Conservation (phyloP, 2,888 invertebrate species). For the Diloba caeruleocephala region DNA sequence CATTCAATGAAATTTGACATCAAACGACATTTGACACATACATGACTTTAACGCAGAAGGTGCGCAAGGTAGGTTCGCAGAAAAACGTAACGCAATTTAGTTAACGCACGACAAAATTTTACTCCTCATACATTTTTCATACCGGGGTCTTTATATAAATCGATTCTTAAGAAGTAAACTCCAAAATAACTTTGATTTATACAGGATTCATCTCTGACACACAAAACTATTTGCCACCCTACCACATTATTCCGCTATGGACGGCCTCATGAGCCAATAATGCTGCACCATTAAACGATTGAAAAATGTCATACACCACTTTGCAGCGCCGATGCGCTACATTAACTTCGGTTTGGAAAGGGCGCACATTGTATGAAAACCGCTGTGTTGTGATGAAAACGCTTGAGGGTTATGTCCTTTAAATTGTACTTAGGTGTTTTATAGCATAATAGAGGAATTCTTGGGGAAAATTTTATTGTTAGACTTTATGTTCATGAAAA, state of each 20-base stretch:
- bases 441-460: slow-evolving; percentile 6
- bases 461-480: slow-evolving; percentile 14
- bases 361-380: slow-evolving; percentile 60
- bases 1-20: too few species aligned
- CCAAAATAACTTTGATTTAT: too few species aligned
- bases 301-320: slow-evolving; percentile 78
- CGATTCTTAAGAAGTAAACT: too few species aligned
- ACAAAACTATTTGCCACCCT: slow-evolving; percentile 43
- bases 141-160: too few species aligned
- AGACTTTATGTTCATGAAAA: slow-evolving; percentile 1
- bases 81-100: too few species aligned
- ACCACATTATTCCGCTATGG: slow-evolving; percentile 69
- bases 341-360: slow-evolving; percentile 63
- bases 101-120: too few species aligned
- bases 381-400: slow-evolving; percentile 58
- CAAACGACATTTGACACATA: too few species aligned
- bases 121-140: too few species aligned
- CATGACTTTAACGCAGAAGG: too few species aligned
- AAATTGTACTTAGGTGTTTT: slow-evolving; percentile 20
- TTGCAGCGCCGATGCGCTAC: slow-evolving; percentile 72
- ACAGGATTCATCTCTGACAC: slow-evolving; percentile 2
- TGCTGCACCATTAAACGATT: slow-evolving; percentile 73
- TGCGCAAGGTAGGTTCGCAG: too few species aligned
- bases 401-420: slow-evolving; percentile 38
- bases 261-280: slow-evolving; percentile 74